Base-by-base conservation (phyloP, 2,113 vertebrate species). In the Mus spicilegus region DNA sequence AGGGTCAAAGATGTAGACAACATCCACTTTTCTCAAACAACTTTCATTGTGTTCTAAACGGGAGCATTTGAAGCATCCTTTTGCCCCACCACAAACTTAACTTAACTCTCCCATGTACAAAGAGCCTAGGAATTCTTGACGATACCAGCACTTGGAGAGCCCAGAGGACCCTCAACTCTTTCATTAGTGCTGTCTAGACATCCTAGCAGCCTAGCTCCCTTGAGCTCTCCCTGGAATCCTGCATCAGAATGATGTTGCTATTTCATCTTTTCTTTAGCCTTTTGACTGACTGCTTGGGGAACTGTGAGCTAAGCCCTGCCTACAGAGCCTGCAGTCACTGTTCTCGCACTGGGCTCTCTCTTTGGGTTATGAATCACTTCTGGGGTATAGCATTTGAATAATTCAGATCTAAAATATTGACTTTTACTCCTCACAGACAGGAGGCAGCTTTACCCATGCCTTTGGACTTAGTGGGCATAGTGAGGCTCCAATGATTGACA, bases 361-460 rank as follows among this genome's bases (percentile, higher is more conserved):
- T 82, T 94, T 19, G 20, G 85, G 73, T 93, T 87, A 82, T 80
- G 81, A 95, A 67, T 87, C 92, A 95, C 81, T 87, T 90, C 93
- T 54, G 24, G 90, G 93, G 69, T 19, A 91, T 10, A 84, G 65
- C 42, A 78, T 77, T 56, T 95, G 95, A 97, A 96, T 96, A 96
- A 97, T 94, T 95, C 90, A 95, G 77, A 77, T 73, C 77, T 72
- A 36, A 85, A 97, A 94, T 88, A 96, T 56, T 96, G 96, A 93
- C 91, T 96, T 95, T 91, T 94, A 54, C 91, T 93, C 61, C 77
- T 97, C 80, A 78, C 63, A 80, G 88, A 65, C 51, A 70, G 85
- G 63, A 95, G 92, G 93, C 58, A 96, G 75, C 58, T 88, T 95
- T 88, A 84, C n/a, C 51, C 42, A 46, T 13, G 51, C 16, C 90